Evolutionary conservation across 2,888 invertebrate genomes (phyloP), one percentile per base, ranked within the genome.

Genomic region (Epinotia bilunana): DNA sequence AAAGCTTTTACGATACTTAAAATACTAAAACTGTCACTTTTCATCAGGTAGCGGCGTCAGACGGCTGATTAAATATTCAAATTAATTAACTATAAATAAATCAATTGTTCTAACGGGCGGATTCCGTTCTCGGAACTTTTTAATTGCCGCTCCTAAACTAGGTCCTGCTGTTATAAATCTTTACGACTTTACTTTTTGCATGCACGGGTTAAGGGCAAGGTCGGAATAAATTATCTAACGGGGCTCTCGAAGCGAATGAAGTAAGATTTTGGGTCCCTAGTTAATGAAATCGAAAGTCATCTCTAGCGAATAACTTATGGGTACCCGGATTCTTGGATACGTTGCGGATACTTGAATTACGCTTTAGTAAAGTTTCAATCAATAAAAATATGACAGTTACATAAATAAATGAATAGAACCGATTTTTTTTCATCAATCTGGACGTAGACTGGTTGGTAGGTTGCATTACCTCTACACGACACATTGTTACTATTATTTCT

Each of bases 81-180:
- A 74, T 74, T 64, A 64, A 63, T 60, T 53, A 39, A 43, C 39
- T 61, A 49, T 16, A 58, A 39, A 70, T 74, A 74, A 74, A 73
- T 73, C 58, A 73, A 64, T 74, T 74, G 57, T 63, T 74, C 69
- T 74, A 74, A 74, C 74, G 74, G 74, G 58, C n/a, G 58, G 70
- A 55, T n/a, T 43, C 57, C 58, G 28, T 74, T 74, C 74, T 49
- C 18, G 63, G 74, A 74, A 64, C 46, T n/a, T 46, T 58, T 74
- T 74, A 69, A 74, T 74, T 74, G 74, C 64, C 49, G 61, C 61
- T 60, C 73, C 65, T 23, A 67, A 73, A 61, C 73, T 73, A 73
- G 65, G 46, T 65, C 46, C 74, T 64, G 63, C 58, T 39, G 74
- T 60, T 74, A 70, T 74, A 74, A 74, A 74, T 74, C 74, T 74